These are phyloP conservation scores for Thalpophila matura DNA, from an alignment of 2,888 invertebrate genomes.

Conservation along the genomic window DNA sequence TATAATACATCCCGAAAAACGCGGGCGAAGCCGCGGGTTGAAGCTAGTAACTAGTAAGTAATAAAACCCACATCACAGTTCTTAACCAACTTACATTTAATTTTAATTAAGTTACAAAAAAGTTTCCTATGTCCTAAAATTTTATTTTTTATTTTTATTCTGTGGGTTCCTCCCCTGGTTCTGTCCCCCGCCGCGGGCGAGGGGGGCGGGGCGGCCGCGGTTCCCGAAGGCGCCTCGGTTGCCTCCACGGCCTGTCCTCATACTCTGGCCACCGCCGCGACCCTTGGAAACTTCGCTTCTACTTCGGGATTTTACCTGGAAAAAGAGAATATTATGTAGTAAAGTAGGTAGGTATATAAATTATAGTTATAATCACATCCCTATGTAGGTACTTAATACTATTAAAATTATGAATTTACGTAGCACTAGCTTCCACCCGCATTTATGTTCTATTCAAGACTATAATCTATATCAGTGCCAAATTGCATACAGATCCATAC, in stretches of 20 bases:
- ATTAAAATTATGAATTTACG: too few relatives aligned
- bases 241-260: conserved; percentile 91
- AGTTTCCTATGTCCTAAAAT: conserved; percentile 4
- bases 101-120: conserved; percentile 33
- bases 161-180: conserved; percentile 78
- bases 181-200: conserved; percentile 89
- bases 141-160: conserved; percentile 84
- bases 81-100: conserved; percentile 44
- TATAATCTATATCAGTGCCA: too few relatives aligned
- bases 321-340: not conserved
- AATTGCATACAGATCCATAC: too few relatives aligned
- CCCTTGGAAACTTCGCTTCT: conserved; percentile 94
- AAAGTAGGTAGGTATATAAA: too few relatives aligned
- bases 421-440: too few relatives aligned
- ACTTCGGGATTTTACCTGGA: conserved; percentile 93
- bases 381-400: too few relatives aligned
- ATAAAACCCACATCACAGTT: not conserved
- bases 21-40: too few relatives aligned
- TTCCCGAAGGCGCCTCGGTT: conserved; percentile 92
- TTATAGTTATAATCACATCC: too few relatives aligned
- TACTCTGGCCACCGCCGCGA: conserved; percentile 92
- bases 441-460: too few relatives aligned
- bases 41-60: not conserved
- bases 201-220: conserved; percentile 90
- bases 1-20: too few relatives aligned